Base-by-base conservation (phyloP, 2,113 vertebrate species). In the Anarrhichthys ocellatus region DNA sequence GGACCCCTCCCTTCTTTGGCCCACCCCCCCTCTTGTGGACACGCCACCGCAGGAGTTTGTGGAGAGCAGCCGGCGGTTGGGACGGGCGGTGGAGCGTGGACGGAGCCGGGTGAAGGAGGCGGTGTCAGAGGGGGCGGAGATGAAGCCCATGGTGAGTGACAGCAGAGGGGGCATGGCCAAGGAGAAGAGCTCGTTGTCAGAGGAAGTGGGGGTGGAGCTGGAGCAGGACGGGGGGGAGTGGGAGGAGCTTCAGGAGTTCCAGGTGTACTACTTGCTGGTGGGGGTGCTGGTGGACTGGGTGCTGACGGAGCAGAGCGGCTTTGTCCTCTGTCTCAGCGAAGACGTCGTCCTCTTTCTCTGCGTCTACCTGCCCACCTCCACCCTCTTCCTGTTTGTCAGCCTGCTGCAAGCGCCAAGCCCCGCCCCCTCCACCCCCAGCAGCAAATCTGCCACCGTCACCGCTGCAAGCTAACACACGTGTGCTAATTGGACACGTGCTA, bases 81-180 rank as follows among this genome's bases (percentile, higher is more conserved):
- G 97, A 94, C 97, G 97, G 61, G 96, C 95, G 76, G 95, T 95
- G 85, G 95, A 97, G 91, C 96, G 97, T 84, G 97, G 97, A 90
- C 95, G 96, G 82, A 91, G 90, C 85, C 91, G 95, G 3, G 96
- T 96, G 82, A 95, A 96, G 76, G 96, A 93, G 88, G 95, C 94
- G 42, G 94, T 87, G 59, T 95, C 96, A 18, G 97, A 97, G 87
- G 92, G 96, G 92, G 95, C 96, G 77, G 97, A 98, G 94, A 96
- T 97, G 89, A 98, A 97, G 94, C 96, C 97, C 93, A 99, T 99
- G 98, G 98, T 99, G 99, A 98, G 98, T 99, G 96, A 93, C 70
- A 44, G 93, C 83, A 84, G 95, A 97, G 89, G 82, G 69, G 85
- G 64, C 22, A 62, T 68, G 88, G 84, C 64, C 50, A 72, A 84